Evolutionary conservation across 2,797 vertebrate genomes (phyloP).

Genomic region (Trachops cirrhosus): DNA sequence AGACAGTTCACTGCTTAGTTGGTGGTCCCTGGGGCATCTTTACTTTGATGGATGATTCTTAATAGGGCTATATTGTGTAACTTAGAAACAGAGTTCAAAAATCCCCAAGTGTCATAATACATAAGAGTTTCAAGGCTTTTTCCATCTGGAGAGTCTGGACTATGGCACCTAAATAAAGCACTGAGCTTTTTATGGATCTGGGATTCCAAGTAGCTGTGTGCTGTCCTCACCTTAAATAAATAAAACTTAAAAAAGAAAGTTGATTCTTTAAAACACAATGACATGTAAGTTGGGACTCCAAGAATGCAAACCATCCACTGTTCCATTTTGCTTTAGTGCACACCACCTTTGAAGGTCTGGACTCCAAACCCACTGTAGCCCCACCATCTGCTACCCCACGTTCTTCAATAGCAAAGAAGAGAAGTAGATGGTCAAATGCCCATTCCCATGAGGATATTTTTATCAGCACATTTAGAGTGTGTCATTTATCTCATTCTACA

Average conservation of each 20-base stretch:
- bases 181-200: not conserved
- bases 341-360: not conserved
- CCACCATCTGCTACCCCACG: not conserved
- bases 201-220: not conserved
- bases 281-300: not conserved
- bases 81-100: conserved; percentile 54
- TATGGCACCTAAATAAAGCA: not conserved
- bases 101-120: conserved; percentile 56
- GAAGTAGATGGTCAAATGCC: not conserved
- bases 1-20: conserved; percentile 20
- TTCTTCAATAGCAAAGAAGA: conserved; percentile 28
- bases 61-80: conserved; percentile 40
- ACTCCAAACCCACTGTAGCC: not conserved
- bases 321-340: not conserved
- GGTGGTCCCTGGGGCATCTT: conserved; percentile 47
- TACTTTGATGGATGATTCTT: conserved; percentile 45
- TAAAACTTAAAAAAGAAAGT: not conserved
- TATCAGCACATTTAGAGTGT: not conserved
- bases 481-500: not conserved
- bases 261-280: not conserved
- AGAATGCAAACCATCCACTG: not conserved
- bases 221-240: not conserved
- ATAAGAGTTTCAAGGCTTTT: conserved; percentile 55
- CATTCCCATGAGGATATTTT: conserved; percentile 40
- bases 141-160: not conserved